Evolutionary conservation across 2,888 invertebrate species (phyloP), one percentile per base, ranked within the genome.

Genomic region (Agrotis puta): DNA sequence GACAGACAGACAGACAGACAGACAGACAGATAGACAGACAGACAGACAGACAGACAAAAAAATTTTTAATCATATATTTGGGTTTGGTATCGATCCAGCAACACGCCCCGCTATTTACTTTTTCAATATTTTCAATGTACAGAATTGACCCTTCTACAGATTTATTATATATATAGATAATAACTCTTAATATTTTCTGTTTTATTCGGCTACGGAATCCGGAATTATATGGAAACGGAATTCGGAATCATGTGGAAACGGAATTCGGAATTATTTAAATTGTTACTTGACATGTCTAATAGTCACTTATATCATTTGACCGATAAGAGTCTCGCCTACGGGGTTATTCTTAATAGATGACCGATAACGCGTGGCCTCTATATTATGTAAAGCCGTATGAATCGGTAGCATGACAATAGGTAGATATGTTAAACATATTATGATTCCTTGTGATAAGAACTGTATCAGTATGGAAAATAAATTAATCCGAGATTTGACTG

Each of bases 261-360:
- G 22, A 53, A 27, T 33, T 61, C n/a, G 18, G 47, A 14, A 48
- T 61, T 43, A 16, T 16, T 47, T 13, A 51, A 22, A 64, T 74
- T 67, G 59, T 68, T 50, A 56, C 39, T 47, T 68, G 54, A 64
- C 59, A 68, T 64, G 39, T 59, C 27, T 78, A 59, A 53, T 73
- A 9, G 33, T 22, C 53, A 54, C 48, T 51, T 47, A 18, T 14
- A 45, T 54, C 45, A 13, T 43, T 61, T 77, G 69, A 64, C 79
- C 51, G 77, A 77, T 77, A 77, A 79, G 74, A 79, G 20, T 39
- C 27, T 11, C 58, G 27, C 18, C 51, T 5, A 16, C 45, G 24
- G 7, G 24, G 22, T 62, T 33, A 43, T 27, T 43, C 5, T n/a
- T 48, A 57, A 11, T 53, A 39, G 53, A 20, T 74, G 74, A 64